Percentiles rank a stretch among this genome's conserved stretches.
These are phyloP conservation scores for Malurus splendens DNA, from an alignment of 2,797 vertebrate genomes.

Conservation along the genomic window DNA sequence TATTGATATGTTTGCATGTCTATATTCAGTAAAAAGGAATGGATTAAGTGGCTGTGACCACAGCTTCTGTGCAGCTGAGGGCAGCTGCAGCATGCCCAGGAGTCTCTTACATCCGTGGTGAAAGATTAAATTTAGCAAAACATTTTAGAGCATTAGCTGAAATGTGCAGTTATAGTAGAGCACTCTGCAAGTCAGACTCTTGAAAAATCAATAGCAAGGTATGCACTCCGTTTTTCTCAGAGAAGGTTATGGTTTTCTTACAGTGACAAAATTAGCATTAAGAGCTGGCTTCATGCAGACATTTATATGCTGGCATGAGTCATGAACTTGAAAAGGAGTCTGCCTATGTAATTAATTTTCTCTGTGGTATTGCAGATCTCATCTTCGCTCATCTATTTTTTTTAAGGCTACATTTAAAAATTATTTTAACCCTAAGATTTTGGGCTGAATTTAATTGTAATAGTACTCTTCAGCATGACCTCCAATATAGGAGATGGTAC, in stretches of 20 bases:
- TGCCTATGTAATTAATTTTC: slow-evolving; percentile 52
- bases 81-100: not conserved
- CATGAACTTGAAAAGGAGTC: slow-evolving; percentile 45
- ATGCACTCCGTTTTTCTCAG: not conserved
- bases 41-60: not conserved
- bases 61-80: not conserved
- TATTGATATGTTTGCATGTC: not conserved
- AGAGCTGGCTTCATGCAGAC: slow-evolving; percentile 10
- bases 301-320: slow-evolving; percentile 52
- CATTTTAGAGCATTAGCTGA: not conserved
- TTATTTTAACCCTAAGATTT: not conserved
- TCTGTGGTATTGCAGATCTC: not conserved
- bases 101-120: not conserved
- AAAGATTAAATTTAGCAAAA: not conserved
- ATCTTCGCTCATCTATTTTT: not conserved
- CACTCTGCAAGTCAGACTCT: slow-evolving; percentile 1
- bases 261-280: slow-evolving; percentile 33
- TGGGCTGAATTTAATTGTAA: not conserved
- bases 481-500: not conserved
- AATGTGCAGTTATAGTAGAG: not conserved
- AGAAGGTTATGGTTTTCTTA: slow-evolving; percentile 20
- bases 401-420: not conserved
- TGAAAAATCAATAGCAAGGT: slow-evolving; percentile 30
- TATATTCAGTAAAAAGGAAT: not conserved
- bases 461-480: not conserved